These are phyloP conservation scores for Felis chaus DNA, from an alignment of 2,113 vertebrate species.

Conservation along the genomic window DNA sequence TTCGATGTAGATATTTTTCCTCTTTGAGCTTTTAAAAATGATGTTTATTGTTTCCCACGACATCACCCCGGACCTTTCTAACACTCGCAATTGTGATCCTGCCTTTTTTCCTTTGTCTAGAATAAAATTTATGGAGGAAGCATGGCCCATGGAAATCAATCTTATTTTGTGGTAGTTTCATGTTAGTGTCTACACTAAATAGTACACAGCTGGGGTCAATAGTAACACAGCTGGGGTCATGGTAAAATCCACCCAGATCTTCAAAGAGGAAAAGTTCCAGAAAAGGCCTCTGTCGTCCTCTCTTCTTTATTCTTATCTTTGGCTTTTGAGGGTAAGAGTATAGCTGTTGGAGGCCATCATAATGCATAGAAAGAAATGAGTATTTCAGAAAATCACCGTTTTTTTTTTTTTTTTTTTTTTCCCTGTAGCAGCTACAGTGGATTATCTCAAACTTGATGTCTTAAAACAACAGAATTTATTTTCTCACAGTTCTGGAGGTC, in stretches of 20 bases:
- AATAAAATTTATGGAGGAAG: constrained; percentile 77
- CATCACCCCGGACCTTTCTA: constrained; percentile 73
- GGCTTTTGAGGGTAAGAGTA: neutral
- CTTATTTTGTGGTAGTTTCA: constrained; percentile 62
- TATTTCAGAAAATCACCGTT: neutral
- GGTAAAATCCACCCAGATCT: constrained; percentile 3
- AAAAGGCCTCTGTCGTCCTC: neutral
- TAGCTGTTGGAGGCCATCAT: neutral
- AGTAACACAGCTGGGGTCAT: constrained; percentile 44
- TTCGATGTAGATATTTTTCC: constrained; percentile 75
- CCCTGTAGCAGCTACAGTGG: neutral
- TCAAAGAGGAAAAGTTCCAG: neutral
- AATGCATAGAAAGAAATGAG: neutral
- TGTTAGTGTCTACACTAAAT: constrained; percentile 53
- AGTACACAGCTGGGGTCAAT: constrained; percentile 32
- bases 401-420: neutral
- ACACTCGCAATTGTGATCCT: constrained; percentile 31
- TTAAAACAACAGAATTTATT: neutral
- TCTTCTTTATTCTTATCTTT: neutral
- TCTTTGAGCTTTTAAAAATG: constrained; percentile 76
- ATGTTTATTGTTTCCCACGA: constrained; percentile 78
- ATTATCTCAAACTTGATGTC: neutral
- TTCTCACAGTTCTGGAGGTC: neutral
- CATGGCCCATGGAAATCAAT: constrained; percentile 66
- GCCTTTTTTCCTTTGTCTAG: constrained; percentile 75